These are phyloP conservation scores for Phrynosoma blainvillii DNA, from an alignment of 2,113 vertebrate genomes.

Conservation along the genomic window DNA sequence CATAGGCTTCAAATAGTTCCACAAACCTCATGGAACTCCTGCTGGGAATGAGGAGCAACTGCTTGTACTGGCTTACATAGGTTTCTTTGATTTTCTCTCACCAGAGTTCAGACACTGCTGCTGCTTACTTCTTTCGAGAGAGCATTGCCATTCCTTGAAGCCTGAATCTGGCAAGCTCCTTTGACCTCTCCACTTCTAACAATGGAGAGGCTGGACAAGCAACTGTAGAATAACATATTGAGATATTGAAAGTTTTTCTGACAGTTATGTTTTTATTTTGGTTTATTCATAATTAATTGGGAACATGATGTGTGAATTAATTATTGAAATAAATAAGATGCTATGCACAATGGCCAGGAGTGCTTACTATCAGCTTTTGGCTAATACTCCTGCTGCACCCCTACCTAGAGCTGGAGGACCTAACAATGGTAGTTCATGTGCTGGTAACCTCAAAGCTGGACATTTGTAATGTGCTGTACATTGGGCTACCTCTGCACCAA, in stretches of 20 bases:
- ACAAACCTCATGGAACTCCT: neutral
- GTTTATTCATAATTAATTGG: neutral
- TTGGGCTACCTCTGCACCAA: too few species aligned
- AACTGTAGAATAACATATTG: neutral
- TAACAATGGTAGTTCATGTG: too few species aligned
- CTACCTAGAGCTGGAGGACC: too few species aligned
- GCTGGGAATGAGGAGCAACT: neutral
- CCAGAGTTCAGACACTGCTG: neutral
- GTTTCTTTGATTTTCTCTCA: neutral
- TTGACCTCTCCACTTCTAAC: neutral
- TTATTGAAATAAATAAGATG: neutral
- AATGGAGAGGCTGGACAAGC: neutral
- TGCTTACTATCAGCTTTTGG: too few species aligned
- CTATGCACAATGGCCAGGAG: too few species aligned
- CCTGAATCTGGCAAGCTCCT: neutral
- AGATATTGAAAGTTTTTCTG: neutral
- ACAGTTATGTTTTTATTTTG: neutral
- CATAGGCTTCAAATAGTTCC: neutral
- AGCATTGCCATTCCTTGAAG: neutral
- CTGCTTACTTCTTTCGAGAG: neutral
- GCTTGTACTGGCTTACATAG: neutral
- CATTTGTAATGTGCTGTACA: too few species aligned
- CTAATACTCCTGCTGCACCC: too few species aligned
- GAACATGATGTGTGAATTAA: neutral
- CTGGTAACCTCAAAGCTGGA: too few species aligned